Conservation (phyloP, 1,140 invertebrate genomes). For the Radopholus similis region DNA sequence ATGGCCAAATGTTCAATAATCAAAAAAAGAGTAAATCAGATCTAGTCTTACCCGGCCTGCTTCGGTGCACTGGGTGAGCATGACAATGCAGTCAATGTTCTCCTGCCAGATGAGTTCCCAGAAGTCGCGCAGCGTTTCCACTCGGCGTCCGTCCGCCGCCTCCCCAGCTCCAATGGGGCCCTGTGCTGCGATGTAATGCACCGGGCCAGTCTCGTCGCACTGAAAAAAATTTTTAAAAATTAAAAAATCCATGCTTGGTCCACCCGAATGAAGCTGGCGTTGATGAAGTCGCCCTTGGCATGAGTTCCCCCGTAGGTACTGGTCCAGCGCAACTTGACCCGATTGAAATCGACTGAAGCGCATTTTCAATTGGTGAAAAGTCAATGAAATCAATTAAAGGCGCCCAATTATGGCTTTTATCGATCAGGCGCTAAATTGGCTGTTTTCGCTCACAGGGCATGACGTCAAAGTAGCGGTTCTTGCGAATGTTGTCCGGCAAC, state of each 20-base stretch:
- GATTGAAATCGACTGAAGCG: conserved; percentile 44
- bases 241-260: neutral
- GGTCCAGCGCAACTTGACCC: conserved; percentile 30
- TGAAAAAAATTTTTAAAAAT: neutral
- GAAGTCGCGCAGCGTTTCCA: conserved; percentile 52
- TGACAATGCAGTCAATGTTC: conserved; percentile 61
- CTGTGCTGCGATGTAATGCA: conserved; percentile 45
- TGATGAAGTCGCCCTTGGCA: conserved; percentile 37
- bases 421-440: neutral
- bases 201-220: neutral
- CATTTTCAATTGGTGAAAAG: neutral
- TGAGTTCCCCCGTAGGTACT: conserved; percentile 20
- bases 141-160: conserved; percentile 24
- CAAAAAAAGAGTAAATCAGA: neutral
- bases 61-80: conserved; percentile 62
- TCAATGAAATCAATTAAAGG: conserved; percentile 7
- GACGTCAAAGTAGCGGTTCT: conserved; percentile 45
- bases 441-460: conserved; percentile 33
- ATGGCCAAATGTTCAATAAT: neutral
- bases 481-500: conserved; percentile 36
- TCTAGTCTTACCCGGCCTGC: conserved; percentile 53
- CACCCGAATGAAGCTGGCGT: conserved; percentile 38
- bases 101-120: conserved; percentile 63
- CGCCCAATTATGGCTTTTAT: neutral
- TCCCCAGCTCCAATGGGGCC: conserved; percentile 33